Percentiles rank a stretch among this genome's conserved stretches.
Conservation (phyloP, 2,113 vertebrate genomes). For the Microcebus murinus region DNA sequence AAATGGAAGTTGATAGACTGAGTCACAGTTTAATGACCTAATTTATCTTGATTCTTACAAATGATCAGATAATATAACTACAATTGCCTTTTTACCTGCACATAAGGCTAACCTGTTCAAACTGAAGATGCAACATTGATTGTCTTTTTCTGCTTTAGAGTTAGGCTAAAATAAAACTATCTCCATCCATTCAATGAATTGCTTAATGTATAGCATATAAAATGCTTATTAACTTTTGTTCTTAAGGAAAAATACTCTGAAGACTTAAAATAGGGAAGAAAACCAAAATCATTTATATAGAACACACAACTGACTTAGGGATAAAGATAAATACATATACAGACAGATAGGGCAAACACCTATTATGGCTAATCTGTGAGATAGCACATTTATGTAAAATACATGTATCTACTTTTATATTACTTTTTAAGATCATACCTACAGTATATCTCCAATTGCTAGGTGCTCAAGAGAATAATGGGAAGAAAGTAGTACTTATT, state of each 20-base stretch:
- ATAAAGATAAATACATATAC: background rate
- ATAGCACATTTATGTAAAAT: background rate
- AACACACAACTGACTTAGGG: background rate
- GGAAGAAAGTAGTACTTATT: background rate
- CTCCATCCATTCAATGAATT: background rate
- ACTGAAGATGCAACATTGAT: background rate
- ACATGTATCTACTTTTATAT: background rate
- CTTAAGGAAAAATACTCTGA: background rate
- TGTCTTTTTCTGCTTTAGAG: background rate
- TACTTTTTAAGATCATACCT: background rate
- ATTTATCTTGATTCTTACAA: conserved; percentile 19
- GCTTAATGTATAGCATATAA: background rate
- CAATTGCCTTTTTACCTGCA: background rate
- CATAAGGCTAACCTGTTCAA: background rate
- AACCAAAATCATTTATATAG: background rate
- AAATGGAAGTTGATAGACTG: background rate
- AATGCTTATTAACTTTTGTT: background rate
- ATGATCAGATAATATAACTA: background rate
- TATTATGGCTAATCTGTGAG: background rate
- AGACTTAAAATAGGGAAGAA: background rate
- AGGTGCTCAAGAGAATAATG: background rate
- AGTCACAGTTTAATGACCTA: background rate
- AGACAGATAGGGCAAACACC: background rate
- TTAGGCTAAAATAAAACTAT: background rate
- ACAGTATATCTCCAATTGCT: background rate